phyloP scores from a whole-genome alignment of 2,888 invertebrate species.

The Drosophila falleni region DNA sequence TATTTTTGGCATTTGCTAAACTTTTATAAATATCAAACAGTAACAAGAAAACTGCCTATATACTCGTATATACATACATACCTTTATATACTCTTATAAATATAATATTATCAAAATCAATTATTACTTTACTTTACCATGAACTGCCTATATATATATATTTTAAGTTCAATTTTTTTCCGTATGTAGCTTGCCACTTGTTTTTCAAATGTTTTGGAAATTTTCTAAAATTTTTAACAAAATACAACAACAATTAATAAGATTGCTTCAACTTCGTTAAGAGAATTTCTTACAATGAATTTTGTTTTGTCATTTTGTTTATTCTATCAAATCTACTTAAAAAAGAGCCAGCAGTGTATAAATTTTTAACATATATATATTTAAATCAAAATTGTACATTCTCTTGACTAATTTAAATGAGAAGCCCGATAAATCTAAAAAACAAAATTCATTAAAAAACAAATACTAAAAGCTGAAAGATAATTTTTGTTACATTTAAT shows the following conservation, averaged over 20 bases:
- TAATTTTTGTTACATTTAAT: conserved; percentile 75
- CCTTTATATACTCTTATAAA: conserved; percentile 52
- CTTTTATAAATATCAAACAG: conserved; percentile 63
- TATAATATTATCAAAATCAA: conserved; percentile 37
- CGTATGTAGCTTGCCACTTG: conserved; percentile 72
- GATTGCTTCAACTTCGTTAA: conserved; percentile 62
- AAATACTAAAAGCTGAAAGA: conserved; percentile 50
- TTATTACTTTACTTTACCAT: conserved; percentile 40
- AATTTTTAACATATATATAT: conserved; percentile 51
- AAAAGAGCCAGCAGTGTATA: conserved; percentile 39
- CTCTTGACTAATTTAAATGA: conserved; percentile 35
- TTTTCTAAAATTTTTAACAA: conserved; percentile 45
- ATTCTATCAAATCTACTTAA: conserved; percentile 19
- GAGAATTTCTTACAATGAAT: conserved; percentile 67
- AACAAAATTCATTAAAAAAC: conserved; percentile 69
- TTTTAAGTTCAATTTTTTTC: conserved; percentile 63
- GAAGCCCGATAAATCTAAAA: conserved; percentile 30
- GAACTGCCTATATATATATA: conserved; percentile 22
- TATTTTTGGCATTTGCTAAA: conserved; percentile 78
- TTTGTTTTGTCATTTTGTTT: conserved; percentile 70
- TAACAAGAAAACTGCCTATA: conserved; percentile 60
- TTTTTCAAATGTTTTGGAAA: conserved; percentile 66
- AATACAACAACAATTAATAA: conserved; percentile 36
- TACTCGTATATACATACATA: conserved; percentile 58
- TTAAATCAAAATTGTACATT: conserved; percentile 31